Evolutionary conservation across 2,113 vertebrate species (phyloP), one percentile per base, ranked within the genome.

Genomic region (Poeciliopsis turrubarensis): DNA sequence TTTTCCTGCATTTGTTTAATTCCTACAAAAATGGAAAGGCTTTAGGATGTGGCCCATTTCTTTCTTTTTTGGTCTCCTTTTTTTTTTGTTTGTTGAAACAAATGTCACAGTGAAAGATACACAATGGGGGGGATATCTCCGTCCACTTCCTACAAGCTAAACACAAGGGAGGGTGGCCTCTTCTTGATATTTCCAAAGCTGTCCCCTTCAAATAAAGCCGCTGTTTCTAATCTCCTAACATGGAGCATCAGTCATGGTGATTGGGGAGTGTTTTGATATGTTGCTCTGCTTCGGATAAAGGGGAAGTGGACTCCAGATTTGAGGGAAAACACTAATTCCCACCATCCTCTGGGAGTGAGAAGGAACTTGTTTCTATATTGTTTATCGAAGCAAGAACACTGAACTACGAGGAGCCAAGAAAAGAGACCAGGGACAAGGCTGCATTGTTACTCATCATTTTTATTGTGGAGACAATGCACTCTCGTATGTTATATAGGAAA

Each of bases 301-400:
- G 91, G 87, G 88, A 90, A 87, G 85, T 91, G 82, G 87, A 92
- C 89, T 77, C 72, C 74, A 77, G 87, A 85, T 76, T 81, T 86
- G 85, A 91, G 85, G 60, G 86, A 91, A 90, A 88, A 89, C 83
- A 86, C 83, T 92, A 92, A 93, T 92, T 88, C 91, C 84, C 88
- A 67, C 80, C 82, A 32, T 87, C 87, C 89, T 81, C 67, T n/a
- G 63, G 88, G 80, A 65, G 31, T 11, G 5, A 73, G 78, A 79
- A 87, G 87, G 90, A 86, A 89, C 81, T 78, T 17, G 5, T 66
- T 81, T 66, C 4, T 84, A 86, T 82, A 85, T 57, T 69, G 83
- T 80, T 90, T 90, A 92, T 92, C 92, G 89, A 92, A 86, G 85
- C 87, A 90, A 92, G 89, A 91, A 89, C 88, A 89, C 75, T 85